Conservation (phyloP, 2,113 vertebrate species). For the Phyllopteryx taeniolatus region DNA sequence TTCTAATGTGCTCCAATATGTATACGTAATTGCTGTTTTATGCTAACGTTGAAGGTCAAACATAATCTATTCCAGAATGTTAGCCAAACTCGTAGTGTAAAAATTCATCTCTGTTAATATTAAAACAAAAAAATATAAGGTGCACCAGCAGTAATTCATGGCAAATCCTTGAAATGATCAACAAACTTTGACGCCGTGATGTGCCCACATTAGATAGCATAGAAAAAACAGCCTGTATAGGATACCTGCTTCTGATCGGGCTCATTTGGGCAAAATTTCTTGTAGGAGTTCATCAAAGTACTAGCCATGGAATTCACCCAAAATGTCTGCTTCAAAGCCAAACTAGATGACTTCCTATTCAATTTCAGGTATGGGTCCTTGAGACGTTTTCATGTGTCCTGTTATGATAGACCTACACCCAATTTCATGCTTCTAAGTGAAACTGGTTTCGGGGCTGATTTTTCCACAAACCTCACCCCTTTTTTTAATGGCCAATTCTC, state of each 20-base stretch:
- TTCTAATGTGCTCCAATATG: neutral
- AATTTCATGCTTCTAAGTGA: too few relatives aligned
- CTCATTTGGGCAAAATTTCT: neutral
- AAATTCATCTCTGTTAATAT: neutral
- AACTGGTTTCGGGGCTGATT: too few relatives aligned
- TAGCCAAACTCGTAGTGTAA: neutral
- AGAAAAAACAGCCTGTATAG: neutral
- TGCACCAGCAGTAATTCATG: neutral
- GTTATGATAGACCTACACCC: too few relatives aligned
- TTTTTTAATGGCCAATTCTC: too few relatives aligned
- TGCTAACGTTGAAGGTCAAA: neutral
- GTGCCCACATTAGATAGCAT: neutral
- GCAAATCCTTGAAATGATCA: neutral
- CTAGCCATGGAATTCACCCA: too few relatives aligned
- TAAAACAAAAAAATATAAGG: neutral
- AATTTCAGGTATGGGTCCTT: too few relatives aligned
- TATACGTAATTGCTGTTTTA: neutral
- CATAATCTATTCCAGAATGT: neutral
- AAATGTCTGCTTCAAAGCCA: too few relatives aligned
- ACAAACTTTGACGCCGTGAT: neutral
- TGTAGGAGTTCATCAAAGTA: neutral
- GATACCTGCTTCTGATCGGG: neutral
- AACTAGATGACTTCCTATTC: neutral
- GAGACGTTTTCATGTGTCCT: too few relatives aligned
- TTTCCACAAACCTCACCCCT: too few relatives aligned